phyloP scores from a whole-genome alignment of 2,797 vertebrate genomes.

The Megalops cyprinoides region DNA sequence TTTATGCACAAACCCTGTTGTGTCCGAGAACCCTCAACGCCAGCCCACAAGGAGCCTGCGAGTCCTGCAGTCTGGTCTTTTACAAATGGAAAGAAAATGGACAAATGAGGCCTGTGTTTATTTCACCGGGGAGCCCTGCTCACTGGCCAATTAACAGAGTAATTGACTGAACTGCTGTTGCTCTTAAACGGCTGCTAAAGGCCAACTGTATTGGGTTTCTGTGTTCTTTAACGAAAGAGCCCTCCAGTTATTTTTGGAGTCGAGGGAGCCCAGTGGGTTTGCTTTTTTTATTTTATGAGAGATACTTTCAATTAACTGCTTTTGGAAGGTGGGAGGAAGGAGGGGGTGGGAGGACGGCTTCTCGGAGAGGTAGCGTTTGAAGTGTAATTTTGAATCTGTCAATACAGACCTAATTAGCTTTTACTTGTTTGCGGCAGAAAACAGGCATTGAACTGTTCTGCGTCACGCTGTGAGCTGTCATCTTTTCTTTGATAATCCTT shows the following conservation, averaged over 20 bases:
- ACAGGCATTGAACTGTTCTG: neutral
- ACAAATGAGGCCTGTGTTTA: slow-evolving; percentile 24
- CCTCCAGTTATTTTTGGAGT: slow-evolving; percentile 23
- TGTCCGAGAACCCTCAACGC: no score
- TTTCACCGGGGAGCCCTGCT: slow-evolving; percentile 11
- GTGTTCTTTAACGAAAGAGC: slow-evolving; percentile 25
- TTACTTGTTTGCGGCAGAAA: slow-evolving; percentile 10
- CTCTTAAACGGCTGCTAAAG: slow-evolving; percentile 40
- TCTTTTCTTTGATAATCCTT: neutral
- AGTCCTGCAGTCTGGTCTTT: no score
- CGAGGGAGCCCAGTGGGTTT: neutral
- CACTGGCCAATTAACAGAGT: slow-evolving; percentile 38
- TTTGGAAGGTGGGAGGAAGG: neutral
- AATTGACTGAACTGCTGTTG: slow-evolving; percentile 33
- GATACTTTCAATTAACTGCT: neutral
- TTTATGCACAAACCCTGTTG: no score
- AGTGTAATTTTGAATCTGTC: slow-evolving; percentile 34
- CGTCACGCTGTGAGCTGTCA: neutral
- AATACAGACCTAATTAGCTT: slow-evolving; percentile 10
- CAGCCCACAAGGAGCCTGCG: no score
- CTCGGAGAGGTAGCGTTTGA: slow-evolving; percentile 29
- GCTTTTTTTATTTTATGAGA: neutral
- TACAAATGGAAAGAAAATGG: no score
- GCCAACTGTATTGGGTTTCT: neutral
- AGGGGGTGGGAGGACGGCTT: neutral